A percentile compares a stretch with the other conserved stretches of the same genome.
Conservation (phyloP, 2,797 vertebrate species). For the Adelosebastes latens region DNA sequence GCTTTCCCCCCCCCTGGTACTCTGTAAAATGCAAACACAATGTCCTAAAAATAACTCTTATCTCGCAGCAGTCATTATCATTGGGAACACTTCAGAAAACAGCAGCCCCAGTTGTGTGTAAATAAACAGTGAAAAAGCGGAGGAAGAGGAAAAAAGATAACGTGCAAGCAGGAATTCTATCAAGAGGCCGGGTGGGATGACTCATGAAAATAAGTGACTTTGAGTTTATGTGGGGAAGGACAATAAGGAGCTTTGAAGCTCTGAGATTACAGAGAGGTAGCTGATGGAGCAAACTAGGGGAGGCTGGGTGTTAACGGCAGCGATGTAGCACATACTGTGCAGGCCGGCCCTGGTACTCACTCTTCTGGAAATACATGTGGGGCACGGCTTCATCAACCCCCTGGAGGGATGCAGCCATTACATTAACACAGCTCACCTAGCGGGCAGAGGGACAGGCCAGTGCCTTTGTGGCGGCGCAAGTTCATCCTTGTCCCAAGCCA, state of each 20-base stretch:
- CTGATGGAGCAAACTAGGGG: conserved; percentile 69
- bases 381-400: conserved; percentile 74
- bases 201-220: conserved; percentile 80
- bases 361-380: conserved; percentile 75
- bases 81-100: conserved; percentile 81
- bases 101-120: conserved; percentile 75
- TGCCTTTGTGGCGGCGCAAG: conserved; percentile 62
- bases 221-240: conserved; percentile 78
- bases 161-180: conserved; percentile 72
- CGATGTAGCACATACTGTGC: conserved; percentile 61
- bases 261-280: conserved; percentile 73
- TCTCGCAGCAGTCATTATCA: conserved; percentile 82
- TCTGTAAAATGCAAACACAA: conserved; percentile 74
- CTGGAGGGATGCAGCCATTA: conserved; percentile 68
- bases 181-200: conserved; percentile 76
- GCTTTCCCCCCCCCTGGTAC: conserved; percentile 17
- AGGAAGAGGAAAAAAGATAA: conserved; percentile 74
- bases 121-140: conserved; percentile 72
- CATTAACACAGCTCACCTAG: conserved; percentile 75
- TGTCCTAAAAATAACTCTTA: conserved; percentile 83
- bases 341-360: conserved; percentile 56
- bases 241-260: conserved; percentile 80
- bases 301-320: conserved; percentile 45
- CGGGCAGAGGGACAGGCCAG: conserved; percentile 55
- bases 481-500: conserved; percentile 61